phyloP scores from a whole-genome alignment of 2,797 vertebrate genomes.

The Darevskia mixta region DNA sequence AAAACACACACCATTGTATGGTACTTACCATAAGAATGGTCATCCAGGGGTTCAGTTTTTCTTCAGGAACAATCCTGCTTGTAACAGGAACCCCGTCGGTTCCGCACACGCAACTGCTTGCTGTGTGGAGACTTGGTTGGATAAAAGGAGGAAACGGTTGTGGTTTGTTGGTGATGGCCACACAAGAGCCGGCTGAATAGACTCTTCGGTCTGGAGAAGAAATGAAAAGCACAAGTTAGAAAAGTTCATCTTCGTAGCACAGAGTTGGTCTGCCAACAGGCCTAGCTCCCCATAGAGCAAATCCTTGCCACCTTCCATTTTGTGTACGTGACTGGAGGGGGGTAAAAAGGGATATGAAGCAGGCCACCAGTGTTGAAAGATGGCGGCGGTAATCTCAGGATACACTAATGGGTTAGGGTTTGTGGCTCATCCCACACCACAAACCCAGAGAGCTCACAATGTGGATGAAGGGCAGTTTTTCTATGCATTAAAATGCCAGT shows the following conservation, averaged over 20 bases:
- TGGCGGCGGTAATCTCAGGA: not conserved
- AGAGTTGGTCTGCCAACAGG: no score
- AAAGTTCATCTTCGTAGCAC: not conserved
- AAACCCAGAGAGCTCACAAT: not conserved
- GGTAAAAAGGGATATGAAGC: not conserved
- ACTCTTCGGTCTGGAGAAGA: constrained; percentile 45
- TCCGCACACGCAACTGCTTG: not conserved
- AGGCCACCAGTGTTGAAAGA: constrained; percentile 4
- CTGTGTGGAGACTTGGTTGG: not conserved
- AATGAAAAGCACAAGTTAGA: constrained; percentile 27
- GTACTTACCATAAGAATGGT: constrained; percentile 44
- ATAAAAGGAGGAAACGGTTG: not conserved
- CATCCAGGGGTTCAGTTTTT: not conserved
- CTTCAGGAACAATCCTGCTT: not conserved
- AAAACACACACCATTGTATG: fast-evolving
- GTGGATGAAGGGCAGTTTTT: constrained; percentile 26
- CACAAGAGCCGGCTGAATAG: not conserved
- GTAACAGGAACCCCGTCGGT: not conserved
- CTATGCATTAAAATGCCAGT: constrained; percentile 58
- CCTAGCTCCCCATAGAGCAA: no score
- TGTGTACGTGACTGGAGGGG: no score
- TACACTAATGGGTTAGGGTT: no score
- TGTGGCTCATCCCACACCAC: no score
- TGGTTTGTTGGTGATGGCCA: not conserved
- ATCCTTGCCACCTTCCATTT: no score